A percentile compares a stretch with the other conserved stretches of the same genome.
Conservation (phyloP, 2,797 vertebrate genomes). For the Malacoctenus gilli region DNA sequence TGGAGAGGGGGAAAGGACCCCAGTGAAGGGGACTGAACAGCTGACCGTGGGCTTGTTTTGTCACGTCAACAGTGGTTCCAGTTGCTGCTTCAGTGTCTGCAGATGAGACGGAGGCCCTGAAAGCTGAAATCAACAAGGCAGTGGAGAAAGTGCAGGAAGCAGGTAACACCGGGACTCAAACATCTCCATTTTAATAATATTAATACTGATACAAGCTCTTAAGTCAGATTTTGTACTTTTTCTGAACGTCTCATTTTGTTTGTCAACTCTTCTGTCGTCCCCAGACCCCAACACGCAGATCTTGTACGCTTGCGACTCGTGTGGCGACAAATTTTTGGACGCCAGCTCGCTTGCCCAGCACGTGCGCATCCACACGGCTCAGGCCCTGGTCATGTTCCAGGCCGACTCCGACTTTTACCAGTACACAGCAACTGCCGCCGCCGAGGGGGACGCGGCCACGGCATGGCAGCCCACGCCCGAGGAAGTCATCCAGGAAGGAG, state of each 20-base stretch:
- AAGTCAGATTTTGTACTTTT: too few species aligned
- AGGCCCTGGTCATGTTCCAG: conserved; percentile 98
- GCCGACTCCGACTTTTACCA: conserved; percentile 96
- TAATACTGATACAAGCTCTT: too few species aligned
- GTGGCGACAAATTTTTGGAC: conserved; percentile 96
- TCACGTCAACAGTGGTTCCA: conserved; percentile 85
- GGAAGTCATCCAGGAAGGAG: conserved; percentile 89
- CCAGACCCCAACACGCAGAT: conserved; percentile 97
- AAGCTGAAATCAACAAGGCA: conserved; percentile 96
- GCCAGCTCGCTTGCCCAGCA: conserved; percentile 94
- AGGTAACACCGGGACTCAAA: conserved; percentile 78
- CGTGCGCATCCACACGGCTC: conserved; percentile 96
- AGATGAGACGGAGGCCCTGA: conserved; percentile 94
- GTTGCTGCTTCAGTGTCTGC: conserved; percentile 88
- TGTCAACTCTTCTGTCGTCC: neutral
- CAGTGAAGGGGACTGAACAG: neutral
- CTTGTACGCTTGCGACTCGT: conserved; percentile 95
- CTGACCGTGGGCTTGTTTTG: neutral
- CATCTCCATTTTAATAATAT: neutral
- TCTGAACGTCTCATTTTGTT: neutral
- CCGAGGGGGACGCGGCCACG: conserved; percentile 70
- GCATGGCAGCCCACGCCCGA: conserved; percentile 86
- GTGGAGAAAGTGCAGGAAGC: conserved; percentile 98
- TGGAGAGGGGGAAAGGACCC: neutral
- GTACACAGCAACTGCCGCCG: conserved; percentile 73